Conservation (phyloP, 2,888 invertebrate species). For the Eurytoma californica region DNA sequence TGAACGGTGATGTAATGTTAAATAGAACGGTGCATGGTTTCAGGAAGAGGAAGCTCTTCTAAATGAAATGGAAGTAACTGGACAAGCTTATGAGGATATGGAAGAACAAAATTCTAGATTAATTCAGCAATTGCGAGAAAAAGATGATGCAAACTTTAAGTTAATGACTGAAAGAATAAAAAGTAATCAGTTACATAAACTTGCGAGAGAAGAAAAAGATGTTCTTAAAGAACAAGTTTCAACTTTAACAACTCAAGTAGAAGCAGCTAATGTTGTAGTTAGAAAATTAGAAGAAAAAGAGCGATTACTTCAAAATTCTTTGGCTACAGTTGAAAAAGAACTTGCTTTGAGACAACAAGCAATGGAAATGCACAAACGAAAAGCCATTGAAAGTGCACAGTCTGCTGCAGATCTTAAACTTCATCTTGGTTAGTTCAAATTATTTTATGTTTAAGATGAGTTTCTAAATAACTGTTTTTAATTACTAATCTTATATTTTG, state of each 20-base stretch:
- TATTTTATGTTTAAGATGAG: slow-evolving; percentile 2
- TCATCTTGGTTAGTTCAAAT: slow-evolving; percentile 83
- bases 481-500: slow-evolving; percentile 2
- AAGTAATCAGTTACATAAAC: slow-evolving; percentile 95
- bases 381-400: slow-evolving; percentile 97
- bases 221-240: slow-evolving; percentile 89
- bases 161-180: slow-evolving; percentile 98
- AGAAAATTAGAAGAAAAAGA: slow-evolving; percentile 97
- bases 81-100: slow-evolving; percentile 99
- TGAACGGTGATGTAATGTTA: slow-evolving; percentile 69
- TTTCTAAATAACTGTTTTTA: slow-evolving; percentile 1
- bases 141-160: slow-evolving; percentile 99
- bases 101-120: slow-evolving; percentile 98
- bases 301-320: slow-evolving; percentile 91
- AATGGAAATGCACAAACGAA: slow-evolving; percentile 98
- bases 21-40: slow-evolving; percentile 73
- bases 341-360: slow-evolving; percentile 93
- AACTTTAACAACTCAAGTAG: slow-evolving; percentile 91
- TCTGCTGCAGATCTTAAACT: slow-evolving; percentile 97
- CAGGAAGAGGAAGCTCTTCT: slow-evolving; percentile 96
- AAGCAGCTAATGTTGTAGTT: slow-evolving; percentile 95
- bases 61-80: slow-evolving; percentile 99
- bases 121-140: slow-evolving; percentile 95
- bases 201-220: slow-evolving; percentile 95
- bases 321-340: slow-evolving; percentile 96